Conservation (phyloP, 2,888 invertebrate genomes). For the Margaritifera margaritifera region DNA sequence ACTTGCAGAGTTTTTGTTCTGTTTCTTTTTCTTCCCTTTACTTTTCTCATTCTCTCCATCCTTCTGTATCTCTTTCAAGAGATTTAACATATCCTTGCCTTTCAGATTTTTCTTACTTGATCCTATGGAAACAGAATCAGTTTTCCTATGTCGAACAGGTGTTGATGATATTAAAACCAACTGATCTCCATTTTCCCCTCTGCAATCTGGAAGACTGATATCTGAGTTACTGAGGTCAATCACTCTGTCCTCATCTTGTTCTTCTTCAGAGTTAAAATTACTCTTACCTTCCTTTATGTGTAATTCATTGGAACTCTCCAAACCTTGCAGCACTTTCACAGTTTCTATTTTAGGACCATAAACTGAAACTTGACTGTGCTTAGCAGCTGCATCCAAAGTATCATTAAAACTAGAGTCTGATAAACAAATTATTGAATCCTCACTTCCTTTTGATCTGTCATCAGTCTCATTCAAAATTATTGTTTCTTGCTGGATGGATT, state of each 20-base stretch:
- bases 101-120: constrained; percentile 27
- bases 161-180: background rate
- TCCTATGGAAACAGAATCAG: background rate
- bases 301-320: background rate
- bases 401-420: no score
- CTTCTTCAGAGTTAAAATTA: background rate
- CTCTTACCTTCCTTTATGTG: background rate
- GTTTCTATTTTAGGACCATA: no score
- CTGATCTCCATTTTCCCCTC: background rate
- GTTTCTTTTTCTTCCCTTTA: constrained; percentile 19
- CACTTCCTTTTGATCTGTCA: no score
- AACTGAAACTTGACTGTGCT: no score
- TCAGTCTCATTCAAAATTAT: no score
- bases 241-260: no score
- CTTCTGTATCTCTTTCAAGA: constrained; percentile 30
- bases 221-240: no score
- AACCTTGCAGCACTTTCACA: background rate
- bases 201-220: no score
- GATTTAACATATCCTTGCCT: constrained; percentile 33
- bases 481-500: no score
- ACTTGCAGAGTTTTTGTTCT: constrained; percentile 8
- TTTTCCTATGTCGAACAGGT: background rate
- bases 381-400: no score
- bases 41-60: constrained; percentile 12
- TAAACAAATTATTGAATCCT: no score